Evolutionary conservation across 2,797 vertebrate genomes (phyloP).

Genomic region (Microctenopoma lineatum): DNA sequence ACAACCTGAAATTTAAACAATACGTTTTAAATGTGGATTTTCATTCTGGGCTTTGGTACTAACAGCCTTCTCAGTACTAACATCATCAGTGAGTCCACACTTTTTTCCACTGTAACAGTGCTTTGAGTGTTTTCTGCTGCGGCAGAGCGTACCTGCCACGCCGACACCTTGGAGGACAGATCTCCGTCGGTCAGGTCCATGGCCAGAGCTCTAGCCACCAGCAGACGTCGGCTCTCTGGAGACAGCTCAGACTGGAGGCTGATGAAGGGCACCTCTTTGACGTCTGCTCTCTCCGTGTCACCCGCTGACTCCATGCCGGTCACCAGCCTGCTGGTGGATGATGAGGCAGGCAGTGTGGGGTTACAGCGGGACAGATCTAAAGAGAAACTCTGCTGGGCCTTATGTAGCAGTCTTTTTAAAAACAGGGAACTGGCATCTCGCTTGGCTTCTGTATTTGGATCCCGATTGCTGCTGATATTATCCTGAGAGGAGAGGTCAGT

Average conservation of each 20-base stretch:
- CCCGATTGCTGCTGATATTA: conserved; percentile 64
- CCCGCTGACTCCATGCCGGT: conserved; percentile 8
- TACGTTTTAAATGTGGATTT: too few species aligned
- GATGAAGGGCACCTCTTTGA: conserved; percentile 63
- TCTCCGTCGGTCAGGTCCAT: conserved; percentile 82
- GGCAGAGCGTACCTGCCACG: conserved; percentile 90
- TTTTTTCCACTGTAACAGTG: background rate
- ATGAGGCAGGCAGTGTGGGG: conserved; percentile 23
- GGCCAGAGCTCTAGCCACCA: conserved; percentile 91
- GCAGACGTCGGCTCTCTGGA: conserved; percentile 83
- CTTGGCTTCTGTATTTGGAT: conserved; percentile 67
- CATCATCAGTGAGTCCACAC: too few species aligned
- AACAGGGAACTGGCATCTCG: conserved; percentile 57
- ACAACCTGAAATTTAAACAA: too few species aligned
- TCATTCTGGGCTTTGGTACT: too few species aligned
- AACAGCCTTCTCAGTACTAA: too few species aligned
- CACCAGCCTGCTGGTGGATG: conserved; percentile 42
- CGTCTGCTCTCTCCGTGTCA: conserved; percentile 21
- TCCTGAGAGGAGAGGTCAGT: conserved; percentile 49
- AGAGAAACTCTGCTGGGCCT: conserved; percentile 85
- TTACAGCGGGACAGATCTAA: conserved; percentile 69
- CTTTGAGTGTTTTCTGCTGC: background rate
- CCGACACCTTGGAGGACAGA: conserved; percentile 84
- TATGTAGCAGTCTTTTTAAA: conserved; percentile 69
- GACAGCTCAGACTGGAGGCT: conserved; percentile 83